These are phyloP conservation scores for Phaethornis superciliosus DNA, from an alignment of 2,113 vertebrate genomes.

Conservation along the genomic window DNA sequence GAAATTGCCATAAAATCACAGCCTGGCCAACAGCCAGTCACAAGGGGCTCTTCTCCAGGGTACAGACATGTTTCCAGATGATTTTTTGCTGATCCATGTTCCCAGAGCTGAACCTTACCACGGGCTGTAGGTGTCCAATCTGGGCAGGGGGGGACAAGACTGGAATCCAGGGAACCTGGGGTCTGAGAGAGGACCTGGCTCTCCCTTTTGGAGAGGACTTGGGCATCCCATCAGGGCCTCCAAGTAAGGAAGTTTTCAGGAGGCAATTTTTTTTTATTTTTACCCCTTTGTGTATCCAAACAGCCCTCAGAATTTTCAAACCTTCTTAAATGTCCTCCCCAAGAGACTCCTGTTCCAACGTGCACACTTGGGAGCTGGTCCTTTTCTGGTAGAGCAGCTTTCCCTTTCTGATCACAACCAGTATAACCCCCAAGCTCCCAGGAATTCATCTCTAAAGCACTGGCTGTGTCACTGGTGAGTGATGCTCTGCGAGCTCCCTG, in stretches of 20 bases:
- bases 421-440: neutral
- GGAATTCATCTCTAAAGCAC: neutral
- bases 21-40: neutral
- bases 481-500: neutral
- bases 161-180: neutral
- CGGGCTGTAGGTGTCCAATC: neutral
- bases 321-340: neutral
- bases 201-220: neutral
- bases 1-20: neutral
- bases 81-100: neutral
- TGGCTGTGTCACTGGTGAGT: fast-evolving
- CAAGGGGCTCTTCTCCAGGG: neutral
- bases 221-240: neutral
- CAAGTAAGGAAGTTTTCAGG: neutral
- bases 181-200: neutral
- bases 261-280: neutral
- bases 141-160: neutral
- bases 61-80: fast-evolving
- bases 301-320: neutral
- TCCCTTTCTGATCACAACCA: neutral
- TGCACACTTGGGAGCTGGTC: neutral
- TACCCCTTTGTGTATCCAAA: no score
- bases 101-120: neutral
- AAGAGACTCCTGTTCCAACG: neutral
- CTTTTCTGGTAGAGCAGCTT: neutral